Percentiles rank a stretch among this genome's conserved stretches.
phyloP scores from a whole-genome alignment of 1,140 invertebrate species.

The Leptinotarsa defecta region DNA sequence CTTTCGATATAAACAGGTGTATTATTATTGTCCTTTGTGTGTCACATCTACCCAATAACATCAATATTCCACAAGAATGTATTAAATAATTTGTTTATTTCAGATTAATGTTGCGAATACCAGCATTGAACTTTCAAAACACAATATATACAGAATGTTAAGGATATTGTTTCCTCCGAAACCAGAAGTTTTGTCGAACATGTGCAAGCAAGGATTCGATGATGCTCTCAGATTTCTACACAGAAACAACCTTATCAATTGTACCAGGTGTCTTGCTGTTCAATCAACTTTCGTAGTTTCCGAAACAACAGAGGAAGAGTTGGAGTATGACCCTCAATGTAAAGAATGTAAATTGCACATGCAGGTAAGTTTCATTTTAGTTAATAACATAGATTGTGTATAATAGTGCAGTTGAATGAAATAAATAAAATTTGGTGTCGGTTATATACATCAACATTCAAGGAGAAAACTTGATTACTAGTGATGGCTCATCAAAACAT shows the following conservation, averaged over 20 bases:
- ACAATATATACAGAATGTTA: slow-evolving; percentile 91
- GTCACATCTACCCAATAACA: no score
- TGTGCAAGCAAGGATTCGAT: slow-evolving; percentile 98
- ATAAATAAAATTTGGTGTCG: not conserved
- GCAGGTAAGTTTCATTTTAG: slow-evolving; percentile 63
- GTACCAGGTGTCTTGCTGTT: slow-evolving; percentile 80
- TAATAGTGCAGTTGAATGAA: no score
- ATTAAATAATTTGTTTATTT: slow-evolving; percentile 44
- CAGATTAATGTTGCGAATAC: slow-evolving; percentile 92
- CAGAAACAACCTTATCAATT: slow-evolving; percentile 87
- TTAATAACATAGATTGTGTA: not conserved
- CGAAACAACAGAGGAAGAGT: slow-evolving; percentile 67
- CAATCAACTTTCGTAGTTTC: slow-evolving; percentile 81
- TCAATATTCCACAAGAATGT: no score
- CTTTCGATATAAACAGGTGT: no score
- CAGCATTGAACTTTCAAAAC: slow-evolving; percentile 88
- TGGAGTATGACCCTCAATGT: slow-evolving; percentile 82
- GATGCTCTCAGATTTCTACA: slow-evolving; percentile 93
- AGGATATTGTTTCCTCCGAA: slow-evolving; percentile 93
- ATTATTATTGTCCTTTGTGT: no score
- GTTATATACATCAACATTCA: not conserved
- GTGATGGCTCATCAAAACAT: not conserved
- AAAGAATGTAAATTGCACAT: slow-evolving; percentile 81
- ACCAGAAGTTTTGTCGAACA: slow-evolving; percentile 88
- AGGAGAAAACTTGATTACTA: not conserved